Evolutionary conservation across 2,113 vertebrate genomes (phyloP).

Genomic region (Mugil cephalus): DNA sequence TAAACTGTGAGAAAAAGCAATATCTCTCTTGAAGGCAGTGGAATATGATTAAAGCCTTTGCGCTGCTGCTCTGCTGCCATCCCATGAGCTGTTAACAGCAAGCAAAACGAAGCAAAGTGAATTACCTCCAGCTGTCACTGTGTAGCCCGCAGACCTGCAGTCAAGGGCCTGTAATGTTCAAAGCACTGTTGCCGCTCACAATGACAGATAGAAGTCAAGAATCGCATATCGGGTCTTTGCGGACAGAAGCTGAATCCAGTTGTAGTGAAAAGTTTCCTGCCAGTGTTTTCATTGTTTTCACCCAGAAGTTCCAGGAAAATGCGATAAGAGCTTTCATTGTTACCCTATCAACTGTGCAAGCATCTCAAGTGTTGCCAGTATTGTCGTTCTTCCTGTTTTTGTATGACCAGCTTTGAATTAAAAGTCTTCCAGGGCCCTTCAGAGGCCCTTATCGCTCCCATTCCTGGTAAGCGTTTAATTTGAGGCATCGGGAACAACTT

Average conservation of each 20-base stretch:
- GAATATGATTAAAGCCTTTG: constrained; percentile 78
- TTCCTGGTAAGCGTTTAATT: background rate
- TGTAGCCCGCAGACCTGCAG: constrained; percentile 63
- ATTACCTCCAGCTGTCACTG: constrained; percentile 74
- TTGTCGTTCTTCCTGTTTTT: too few species aligned
- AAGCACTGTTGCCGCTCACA: constrained; percentile 41
- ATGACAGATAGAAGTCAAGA: constrained; percentile 54
- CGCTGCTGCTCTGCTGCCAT: constrained; percentile 53
- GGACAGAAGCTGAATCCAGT: background rate
- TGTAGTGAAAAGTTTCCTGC: constrained; percentile 6
- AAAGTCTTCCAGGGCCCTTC: too few species aligned
- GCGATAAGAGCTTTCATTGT: background rate
- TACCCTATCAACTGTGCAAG: background rate
- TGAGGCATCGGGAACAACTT: background rate
- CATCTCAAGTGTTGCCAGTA: too few species aligned
- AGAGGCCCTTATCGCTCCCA: background rate
- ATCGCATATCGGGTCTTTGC: constrained; percentile 17
- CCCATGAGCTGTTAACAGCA: constrained; percentile 72
- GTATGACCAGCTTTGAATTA: too few species aligned
- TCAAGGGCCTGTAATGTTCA: constrained; percentile 61
- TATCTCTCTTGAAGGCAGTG: constrained; percentile 70
- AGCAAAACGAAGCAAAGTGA: constrained; percentile 77
- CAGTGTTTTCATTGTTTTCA: constrained; percentile 24
- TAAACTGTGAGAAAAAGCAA: constrained; percentile 76
- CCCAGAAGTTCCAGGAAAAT: background rate